These are phyloP conservation scores for Chesias legatella DNA, from an alignment of 2,888 invertebrate genomes.

Conservation along the genomic window DNA sequence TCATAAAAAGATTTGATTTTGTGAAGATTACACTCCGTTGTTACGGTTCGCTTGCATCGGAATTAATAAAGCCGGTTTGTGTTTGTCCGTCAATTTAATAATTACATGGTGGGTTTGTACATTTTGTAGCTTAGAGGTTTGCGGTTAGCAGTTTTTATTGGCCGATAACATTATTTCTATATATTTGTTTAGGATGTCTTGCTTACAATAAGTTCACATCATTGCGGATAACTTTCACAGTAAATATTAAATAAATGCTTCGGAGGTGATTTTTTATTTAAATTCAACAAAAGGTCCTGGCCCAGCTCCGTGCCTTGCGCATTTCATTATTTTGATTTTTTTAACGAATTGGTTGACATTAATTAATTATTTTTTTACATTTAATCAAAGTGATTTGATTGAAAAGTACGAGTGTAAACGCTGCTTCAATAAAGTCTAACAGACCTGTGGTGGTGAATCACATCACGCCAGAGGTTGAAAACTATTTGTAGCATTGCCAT, in stretches of 20 bases:
- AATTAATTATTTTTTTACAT: slow-evolving; percentile 2
- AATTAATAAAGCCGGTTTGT: slow-evolving; percentile 15
- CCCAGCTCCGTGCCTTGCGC: too few relatives aligned
- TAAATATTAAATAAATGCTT: too few relatives aligned
- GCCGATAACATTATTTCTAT: too few relatives aligned
- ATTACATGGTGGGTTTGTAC: background rate
- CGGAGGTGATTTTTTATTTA: too few relatives aligned
- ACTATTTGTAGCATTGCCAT: slow-evolving; percentile 40
- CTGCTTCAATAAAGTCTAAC: slow-evolving; percentile 45
- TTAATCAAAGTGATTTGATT: slow-evolving; percentile 15
- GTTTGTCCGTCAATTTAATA: slow-evolving; percentile 11
- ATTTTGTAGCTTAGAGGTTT: too few relatives aligned
- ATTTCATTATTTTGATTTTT: too few relatives aligned
- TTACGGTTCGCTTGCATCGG: slow-evolving; percentile 45
- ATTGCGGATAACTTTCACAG: too few relatives aligned
- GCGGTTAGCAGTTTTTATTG: too few relatives aligned
- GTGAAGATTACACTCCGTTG: slow-evolving; percentile 46
- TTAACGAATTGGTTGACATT: background rate
- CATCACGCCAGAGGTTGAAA: slow-evolving; percentile 40
- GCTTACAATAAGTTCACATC: too few relatives aligned
- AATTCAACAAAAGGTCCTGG: too few relatives aligned
- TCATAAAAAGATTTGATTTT: slow-evolving; percentile 52
- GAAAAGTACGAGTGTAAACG: slow-evolving; percentile 40
- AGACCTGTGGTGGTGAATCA: slow-evolving; percentile 58
- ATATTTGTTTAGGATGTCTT: too few relatives aligned